These are phyloP conservation scores for Mobula birostris DNA, from an alignment of 2,113 vertebrate genomes.

Conservation along the genomic window DNA sequence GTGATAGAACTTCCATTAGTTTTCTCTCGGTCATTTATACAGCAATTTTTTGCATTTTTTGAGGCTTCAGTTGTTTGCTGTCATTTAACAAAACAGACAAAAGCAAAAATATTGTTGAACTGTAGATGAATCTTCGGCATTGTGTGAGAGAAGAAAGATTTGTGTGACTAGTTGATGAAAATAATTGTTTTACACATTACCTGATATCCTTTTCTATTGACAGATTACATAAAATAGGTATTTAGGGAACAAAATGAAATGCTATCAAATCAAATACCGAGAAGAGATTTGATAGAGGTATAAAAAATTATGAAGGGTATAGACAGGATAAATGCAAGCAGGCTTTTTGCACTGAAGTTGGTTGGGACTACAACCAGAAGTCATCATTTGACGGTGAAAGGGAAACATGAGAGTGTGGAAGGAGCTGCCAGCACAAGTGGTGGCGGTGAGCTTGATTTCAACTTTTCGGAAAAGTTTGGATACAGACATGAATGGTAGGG, in stretches of 20 bases:
- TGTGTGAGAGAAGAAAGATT: background rate
- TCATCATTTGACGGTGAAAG: no score
- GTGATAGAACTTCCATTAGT: background rate
- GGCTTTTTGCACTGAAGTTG: no score
- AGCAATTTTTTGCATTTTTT: background rate
- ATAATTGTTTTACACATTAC: background rate
- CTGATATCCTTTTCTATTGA: background rate
- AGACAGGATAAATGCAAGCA: no score
- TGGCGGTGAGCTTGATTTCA: no score
- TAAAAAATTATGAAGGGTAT: no score
- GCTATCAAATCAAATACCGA: no score
- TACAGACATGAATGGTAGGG: no score
- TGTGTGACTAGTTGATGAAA: background rate
- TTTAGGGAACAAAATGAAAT: background rate
- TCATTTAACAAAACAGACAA: background rate
- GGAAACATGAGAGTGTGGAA: no score
- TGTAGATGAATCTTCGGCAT: background rate
- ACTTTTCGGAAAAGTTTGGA: no score
- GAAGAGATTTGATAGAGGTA: no score
- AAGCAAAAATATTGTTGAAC: background rate
- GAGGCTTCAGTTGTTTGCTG: background rate
- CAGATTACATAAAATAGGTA: background rate
- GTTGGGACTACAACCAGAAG: no score
- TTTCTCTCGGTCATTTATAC: background rate
- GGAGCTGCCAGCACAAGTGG: no score